Percentiles rank a stretch among this genome's conserved stretches.
These are phyloP conservation scores for Crioceris asparagi DNA, from an alignment of 2,888 invertebrate genomes.

Conservation along the genomic window DNA sequence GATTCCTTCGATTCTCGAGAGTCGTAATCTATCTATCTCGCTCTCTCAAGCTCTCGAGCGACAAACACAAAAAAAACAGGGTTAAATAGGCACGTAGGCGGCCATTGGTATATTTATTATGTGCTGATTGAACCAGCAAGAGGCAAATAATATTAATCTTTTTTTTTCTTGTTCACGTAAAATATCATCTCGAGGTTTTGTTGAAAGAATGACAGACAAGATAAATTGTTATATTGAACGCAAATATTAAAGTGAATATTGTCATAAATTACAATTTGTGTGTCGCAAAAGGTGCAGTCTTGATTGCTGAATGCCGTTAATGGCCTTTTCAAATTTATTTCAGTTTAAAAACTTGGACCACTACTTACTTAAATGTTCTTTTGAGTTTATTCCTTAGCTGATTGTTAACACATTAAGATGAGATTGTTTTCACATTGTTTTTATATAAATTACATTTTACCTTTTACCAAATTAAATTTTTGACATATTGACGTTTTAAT, in stretches of 20 bases:
- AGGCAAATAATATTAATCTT: constrained; percentile 21
- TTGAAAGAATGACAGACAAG: constrained; percentile 18
- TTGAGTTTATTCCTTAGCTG: too few species aligned
- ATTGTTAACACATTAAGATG: too few species aligned
- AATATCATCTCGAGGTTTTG: constrained; percentile 17
- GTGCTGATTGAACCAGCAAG: constrained; percentile 23
- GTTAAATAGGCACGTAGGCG: constrained; percentile 11
- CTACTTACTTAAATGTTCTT: too few species aligned
- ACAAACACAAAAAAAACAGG: background rate
- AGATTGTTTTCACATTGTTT: too few species aligned
- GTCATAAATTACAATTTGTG: constrained; percentile 20
- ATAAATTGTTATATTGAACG: constrained; percentile 21
- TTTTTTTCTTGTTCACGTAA: constrained; percentile 13
- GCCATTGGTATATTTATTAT: constrained; percentile 25
- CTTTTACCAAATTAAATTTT: too few species aligned
- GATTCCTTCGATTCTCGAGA: constrained; percentile 18
- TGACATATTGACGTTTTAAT: too few species aligned
- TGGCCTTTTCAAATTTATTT: constrained; percentile 15
- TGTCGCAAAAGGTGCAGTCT: constrained; percentile 18
- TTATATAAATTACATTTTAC: too few species aligned
- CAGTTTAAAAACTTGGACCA: constrained; percentile 11
- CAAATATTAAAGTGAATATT: constrained; percentile 21
- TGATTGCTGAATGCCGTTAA: constrained; percentile 13
- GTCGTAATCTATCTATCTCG: too few species aligned
- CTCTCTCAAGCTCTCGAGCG: background rate